Conservation (phyloP, 2,113 vertebrate species). For the Mus pahari region DNA sequence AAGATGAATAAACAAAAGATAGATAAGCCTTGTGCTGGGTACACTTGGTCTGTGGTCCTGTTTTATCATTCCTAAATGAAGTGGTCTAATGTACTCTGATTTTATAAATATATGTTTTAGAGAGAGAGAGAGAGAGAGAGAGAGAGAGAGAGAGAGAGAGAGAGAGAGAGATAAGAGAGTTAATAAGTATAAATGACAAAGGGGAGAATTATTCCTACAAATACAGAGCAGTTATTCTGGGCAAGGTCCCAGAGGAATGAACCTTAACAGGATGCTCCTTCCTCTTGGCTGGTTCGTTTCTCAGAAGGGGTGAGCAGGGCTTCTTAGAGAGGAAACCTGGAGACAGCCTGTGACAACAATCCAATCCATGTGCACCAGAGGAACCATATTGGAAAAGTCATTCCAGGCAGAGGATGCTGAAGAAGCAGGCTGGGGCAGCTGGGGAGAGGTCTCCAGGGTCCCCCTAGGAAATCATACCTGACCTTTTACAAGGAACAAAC, state of each 20-base stretch:
- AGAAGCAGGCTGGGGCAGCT: background rate
- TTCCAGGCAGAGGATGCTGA: background rate
- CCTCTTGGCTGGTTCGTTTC: background rate
- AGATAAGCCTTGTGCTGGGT: background rate
- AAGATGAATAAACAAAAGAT: slow-evolving; percentile 1
- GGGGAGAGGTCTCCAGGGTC: background rate
- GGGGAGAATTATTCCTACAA: background rate
- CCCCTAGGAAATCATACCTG: too few species aligned
- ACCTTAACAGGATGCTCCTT: background rate
- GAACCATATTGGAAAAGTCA: background rate
- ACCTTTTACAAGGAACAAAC: too few species aligned
- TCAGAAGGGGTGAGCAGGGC: background rate
- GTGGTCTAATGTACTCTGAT: background rate
- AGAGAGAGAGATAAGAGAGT: background rate
- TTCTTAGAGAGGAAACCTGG: background rate
- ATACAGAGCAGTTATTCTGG: background rate
- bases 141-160: too few species aligned
- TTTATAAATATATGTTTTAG: background rate
- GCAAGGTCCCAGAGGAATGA: background rate
- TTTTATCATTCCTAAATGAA: slow-evolving; percentile 18
- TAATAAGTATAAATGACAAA: slow-evolving; percentile 1
- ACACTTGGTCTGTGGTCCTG: background rate
- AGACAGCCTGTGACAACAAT: background rate
- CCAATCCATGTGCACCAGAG: background rate
- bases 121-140: background rate